Evolutionary conservation across 2,797 vertebrate genomes (phyloP), one percentile per base, ranked within the genome.

Genomic region (Balearica regulorum): DNA sequence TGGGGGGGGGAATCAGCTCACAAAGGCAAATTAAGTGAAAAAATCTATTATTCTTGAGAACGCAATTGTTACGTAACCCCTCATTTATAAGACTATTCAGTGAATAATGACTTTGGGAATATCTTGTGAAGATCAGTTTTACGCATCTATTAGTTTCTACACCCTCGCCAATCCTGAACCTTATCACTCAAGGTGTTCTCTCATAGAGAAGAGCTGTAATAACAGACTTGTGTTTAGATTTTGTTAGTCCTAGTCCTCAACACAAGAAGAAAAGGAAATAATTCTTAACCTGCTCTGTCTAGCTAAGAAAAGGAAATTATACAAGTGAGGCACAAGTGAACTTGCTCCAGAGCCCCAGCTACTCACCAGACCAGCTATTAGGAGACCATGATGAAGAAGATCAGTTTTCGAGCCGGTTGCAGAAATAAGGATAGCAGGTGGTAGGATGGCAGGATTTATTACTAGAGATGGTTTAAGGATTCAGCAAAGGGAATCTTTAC

Each of bases 21-120:
- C 39, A 83, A 85, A 89, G 61, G 22, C 75, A 58, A 93, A 68
- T 81, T 70, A 90, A 70, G 35, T n/a, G 35, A 57, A 89, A 90
- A 90, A 87, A 64, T 0, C 1, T 48, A 51, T 37, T 72, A 57
- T 76, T 70, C 54, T 76, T 53, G 28, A 82, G 62, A 87, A 83
- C 16, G 29, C n/a, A 71, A 46, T 44, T 64, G 57, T 78, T 93
- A 87, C 35, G 51, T 35, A 95, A 82, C n/a, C 21, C 19, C 37
- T 89, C 37, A 78, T 77, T 94, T 96, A 24, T 60, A 90, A 91
- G 72, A 88, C 80, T 83, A 87, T 95, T 96, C 90, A 84, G 20
- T 22, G 39, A 90, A 84, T 76, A 90, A 93, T 49, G 62, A 89
- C 72, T 96, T 87, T 6, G 41, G 77, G 53, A 96, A 48, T 80